Percentiles rank a stretch among this genome's conserved stretches.
These are phyloP conservation scores for Drosophila parabipectinata DNA, from an alignment of 1,140 invertebrate species.

Conservation along the genomic window DNA sequence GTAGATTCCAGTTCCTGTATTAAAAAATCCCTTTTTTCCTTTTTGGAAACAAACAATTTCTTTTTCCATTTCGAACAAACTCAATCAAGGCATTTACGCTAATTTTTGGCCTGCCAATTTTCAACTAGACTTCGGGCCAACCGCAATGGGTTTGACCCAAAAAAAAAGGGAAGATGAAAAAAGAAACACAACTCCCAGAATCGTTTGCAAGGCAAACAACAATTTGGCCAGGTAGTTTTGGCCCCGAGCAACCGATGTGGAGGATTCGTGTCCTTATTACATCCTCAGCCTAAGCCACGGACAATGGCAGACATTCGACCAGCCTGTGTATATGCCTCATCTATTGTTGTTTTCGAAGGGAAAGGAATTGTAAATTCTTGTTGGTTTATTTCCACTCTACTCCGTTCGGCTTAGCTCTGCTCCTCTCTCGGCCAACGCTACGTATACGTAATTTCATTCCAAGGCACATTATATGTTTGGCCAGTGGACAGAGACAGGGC, in stretches of 20 bases:
- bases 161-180: neutral
- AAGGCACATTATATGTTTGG: conserved; percentile 67
- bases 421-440: conserved; percentile 28
- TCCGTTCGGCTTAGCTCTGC: conserved; percentile 7
- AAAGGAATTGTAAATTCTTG: conserved; percentile 31
- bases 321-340: neutral
- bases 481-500: conserved; percentile 15
- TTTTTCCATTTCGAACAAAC: conserved; percentile 21
- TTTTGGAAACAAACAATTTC: conserved; percentile 15
- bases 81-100: conserved; percentile 66
- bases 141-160: conserved; percentile 11
- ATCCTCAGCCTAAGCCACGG: neutral
- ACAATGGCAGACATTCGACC: conserved; percentile 22
- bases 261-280: conserved; percentile 13
- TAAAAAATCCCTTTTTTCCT: neutral
- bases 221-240: conserved; percentile 40
- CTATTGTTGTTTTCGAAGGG: conserved; percentile 18
- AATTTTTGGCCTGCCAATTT: conserved; percentile 51
- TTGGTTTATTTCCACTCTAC: conserved; percentile 32
- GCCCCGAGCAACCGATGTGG: conserved; percentile 1
- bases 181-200: conserved; percentile 1
- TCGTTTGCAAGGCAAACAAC: conserved; percentile 28
- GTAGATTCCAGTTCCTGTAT: neutral
- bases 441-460: conserved; percentile 71
- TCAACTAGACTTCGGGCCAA: conserved; percentile 20